Evolutionary conservation across 2,797 vertebrate genomes (phyloP).

Genomic region (Macropus fuliginosus): DNA sequence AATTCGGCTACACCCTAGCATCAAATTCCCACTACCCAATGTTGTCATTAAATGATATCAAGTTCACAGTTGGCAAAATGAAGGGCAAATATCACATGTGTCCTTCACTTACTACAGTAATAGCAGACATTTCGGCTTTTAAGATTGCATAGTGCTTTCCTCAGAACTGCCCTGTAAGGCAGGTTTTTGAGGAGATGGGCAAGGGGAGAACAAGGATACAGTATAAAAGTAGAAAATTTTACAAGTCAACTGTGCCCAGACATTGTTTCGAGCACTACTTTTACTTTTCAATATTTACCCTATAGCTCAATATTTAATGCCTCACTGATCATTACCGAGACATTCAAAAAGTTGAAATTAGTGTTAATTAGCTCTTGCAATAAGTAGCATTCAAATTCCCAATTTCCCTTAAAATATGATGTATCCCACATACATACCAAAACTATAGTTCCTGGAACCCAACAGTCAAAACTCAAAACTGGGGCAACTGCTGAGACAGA

Average conservation of each 20-base stretch:
- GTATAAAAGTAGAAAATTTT: not conserved
- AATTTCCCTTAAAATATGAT: slow-evolving; percentile 52
- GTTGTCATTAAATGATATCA: not conserved
- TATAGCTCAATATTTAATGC: not conserved
- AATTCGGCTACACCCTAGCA: not conserved
- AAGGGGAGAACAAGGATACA: not conserved
- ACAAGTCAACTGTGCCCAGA: not conserved
- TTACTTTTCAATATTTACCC: not conserved
- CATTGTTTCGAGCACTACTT: not conserved
- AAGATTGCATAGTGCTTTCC: not conserved
- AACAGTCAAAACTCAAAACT: slow-evolving; percentile 1
- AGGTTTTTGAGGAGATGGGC: not conserved
- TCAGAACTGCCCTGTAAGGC: not conserved
- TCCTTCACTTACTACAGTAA: not conserved
- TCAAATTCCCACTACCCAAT: not conserved
- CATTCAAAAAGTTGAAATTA: slow-evolving; percentile 47
- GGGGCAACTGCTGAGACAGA: not conserved
- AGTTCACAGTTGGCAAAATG: not conserved
- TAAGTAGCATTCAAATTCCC: slow-evolving; percentile 41
- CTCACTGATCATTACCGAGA: not conserved
- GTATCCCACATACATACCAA: not conserved
- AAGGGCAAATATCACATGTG: not conserved
- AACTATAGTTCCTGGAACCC: slow-evolving; percentile 31
- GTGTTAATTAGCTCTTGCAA: slow-evolving; percentile 33
- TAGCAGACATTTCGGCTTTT: not conserved